phyloP scores from a whole-genome alignment of 2,888 invertebrate genomes.

The Sinodicranocentrus sp. region DNA sequence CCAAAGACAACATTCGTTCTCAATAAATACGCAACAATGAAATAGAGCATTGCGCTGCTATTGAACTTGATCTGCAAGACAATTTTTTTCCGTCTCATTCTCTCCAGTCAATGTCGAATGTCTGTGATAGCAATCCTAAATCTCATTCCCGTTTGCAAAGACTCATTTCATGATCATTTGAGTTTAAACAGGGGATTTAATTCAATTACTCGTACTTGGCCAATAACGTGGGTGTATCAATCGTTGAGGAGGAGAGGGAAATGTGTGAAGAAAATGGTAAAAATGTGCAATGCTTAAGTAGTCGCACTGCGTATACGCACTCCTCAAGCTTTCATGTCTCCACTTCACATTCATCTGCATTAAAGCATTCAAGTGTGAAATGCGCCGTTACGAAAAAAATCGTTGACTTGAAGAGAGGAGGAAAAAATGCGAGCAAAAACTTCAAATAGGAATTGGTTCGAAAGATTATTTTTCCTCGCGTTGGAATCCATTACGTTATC shows the following conservation, averaged over 20 bases:
- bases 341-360: slow-evolving; percentile 1
- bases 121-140: slow-evolving; percentile 33
- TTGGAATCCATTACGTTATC: slow-evolving; percentile 42
- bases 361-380: slow-evolving; percentile 52
- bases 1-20: slow-evolving; percentile 46
- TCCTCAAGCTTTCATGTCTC: no score
- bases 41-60: not conserved
- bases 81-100: slow-evolving; percentile 4
- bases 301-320: not conserved
- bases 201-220: slow-evolving; percentile 20
- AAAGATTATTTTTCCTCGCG: not conserved
- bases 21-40: not conserved
- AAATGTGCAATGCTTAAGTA: slow-evolving; percentile 42
- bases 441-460: not conserved
- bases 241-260: slow-evolving; percentile 6
- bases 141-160: not conserved
- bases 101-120: slow-evolving; percentile 2
- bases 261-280: not conserved
- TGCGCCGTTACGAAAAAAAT: slow-evolving; percentile 25
- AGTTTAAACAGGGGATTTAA: slow-evolving; percentile 29
- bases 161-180: slow-evolving; percentile 21
- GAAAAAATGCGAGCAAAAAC: slow-evolving; percentile 6
- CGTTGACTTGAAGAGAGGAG: not conserved
- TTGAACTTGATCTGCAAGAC: slow-evolving; percentile 51
- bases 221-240: slow-evolving; percentile 26